A percentile compares a stretch with the other conserved stretches of the same genome.
These are phyloP conservation scores for Mirounga angustirostris DNA, from an alignment of 2,113 vertebrate species.

Conservation along the genomic window DNA sequence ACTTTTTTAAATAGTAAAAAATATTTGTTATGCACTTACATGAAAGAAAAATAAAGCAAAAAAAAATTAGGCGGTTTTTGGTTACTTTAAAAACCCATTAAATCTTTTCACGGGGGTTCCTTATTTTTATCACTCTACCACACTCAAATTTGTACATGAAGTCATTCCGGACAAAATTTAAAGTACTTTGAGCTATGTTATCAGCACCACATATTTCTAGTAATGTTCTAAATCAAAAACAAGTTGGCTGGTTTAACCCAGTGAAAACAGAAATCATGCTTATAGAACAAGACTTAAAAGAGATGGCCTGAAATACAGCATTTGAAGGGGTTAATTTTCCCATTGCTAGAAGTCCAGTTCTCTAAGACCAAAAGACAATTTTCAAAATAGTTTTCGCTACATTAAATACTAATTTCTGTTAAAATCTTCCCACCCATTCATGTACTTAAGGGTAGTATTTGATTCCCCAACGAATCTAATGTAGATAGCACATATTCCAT, in stretches of 20 bases:
- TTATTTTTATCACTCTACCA: background rate
- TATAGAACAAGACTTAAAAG: background rate
- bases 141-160: background rate
- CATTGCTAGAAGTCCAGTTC: background rate
- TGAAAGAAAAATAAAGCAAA: background rate
- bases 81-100: background rate
- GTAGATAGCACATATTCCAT: background rate
- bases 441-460: background rate
- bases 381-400: background rate
- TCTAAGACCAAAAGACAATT: constrained; percentile 1
- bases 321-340: background rate
- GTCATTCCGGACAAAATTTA: background rate
- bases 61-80: background rate
- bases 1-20: background rate
- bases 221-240: background rate
- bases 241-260: background rate
- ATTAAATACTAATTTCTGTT: background rate
- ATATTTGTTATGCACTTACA: background rate
- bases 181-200: background rate
- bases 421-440: background rate
- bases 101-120: background rate
- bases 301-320: background rate
- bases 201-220: background rate
- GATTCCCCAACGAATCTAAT: background rate
- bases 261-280: background rate